A percentile compares a stretch with the other conserved stretches of the same genome.
Conservation (phyloP, 2,888 invertebrate genomes). For the Diploptera punctata region DNA sequence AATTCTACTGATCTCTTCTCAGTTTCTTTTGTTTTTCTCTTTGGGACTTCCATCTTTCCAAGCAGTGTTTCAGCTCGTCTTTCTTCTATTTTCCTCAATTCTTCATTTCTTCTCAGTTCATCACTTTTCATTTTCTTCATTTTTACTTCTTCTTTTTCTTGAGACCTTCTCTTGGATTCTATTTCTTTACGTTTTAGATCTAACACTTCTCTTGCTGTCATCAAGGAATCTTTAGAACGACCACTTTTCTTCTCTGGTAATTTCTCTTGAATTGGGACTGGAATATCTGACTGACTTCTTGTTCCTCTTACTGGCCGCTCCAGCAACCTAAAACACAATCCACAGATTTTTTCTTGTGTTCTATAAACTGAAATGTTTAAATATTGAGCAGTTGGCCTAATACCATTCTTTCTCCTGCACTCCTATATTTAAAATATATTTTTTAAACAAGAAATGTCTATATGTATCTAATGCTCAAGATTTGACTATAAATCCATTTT, state of each 20-base stretch:
- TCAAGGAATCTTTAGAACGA: neutral
- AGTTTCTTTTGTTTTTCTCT: neutral
- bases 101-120: neutral
- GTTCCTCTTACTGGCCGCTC: neutral
- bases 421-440: too few species aligned
- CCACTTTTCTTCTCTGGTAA: neutral
- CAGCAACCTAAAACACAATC: neutral
- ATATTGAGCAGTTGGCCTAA: too few species aligned
- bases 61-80: neutral
- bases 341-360: too few species aligned
- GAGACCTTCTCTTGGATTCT: neutral
- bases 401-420: too few species aligned
- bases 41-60: neutral
- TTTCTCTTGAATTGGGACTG: neutral
- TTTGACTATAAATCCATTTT: too few species aligned
- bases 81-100: neutral
- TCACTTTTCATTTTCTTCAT: neutral
- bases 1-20: neutral
- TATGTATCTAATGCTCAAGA: too few species aligned
- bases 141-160: neutral
- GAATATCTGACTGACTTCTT: neutral
- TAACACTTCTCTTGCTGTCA: neutral
- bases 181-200: neutral
- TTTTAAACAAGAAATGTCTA: too few species aligned
- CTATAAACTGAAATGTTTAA: too few species aligned